Base-by-base conservation (phyloP, 2,113 vertebrate genomes). In the Archilochus colubris region DNA sequence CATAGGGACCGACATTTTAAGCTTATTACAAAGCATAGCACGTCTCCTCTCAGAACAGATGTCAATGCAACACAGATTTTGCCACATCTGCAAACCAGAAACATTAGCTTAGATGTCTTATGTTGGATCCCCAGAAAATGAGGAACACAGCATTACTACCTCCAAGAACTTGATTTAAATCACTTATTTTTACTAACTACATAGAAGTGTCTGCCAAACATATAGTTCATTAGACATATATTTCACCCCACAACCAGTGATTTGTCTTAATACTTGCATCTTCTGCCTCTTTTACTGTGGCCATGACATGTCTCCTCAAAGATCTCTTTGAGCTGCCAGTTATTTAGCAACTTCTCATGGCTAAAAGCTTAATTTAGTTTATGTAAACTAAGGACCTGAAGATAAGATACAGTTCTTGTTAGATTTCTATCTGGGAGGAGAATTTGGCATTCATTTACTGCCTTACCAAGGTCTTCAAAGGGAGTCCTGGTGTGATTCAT, bases 51-150 rank as follows among this genome's bases (percentile, higher is more conserved):
- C 85, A 44, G 59, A 94, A 53, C 87, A 92, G 59, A 91, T 93
- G 89, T 27, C 63, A 85, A 0, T 1, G 31, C 51, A 70, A 9
- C 17, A 76, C 62, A 89, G 30, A 66, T 28, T 54, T 66, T 70
- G 57, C 38, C 88, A 83, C 94, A 95, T 81, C 72, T 96, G 95
- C 63, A 80, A 48, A 74, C 23, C 87, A 96, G 95, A 93, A 93
- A 40, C 36, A 63, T 83, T 58, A 94, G 72, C 82, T 92, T 77
- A 83, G 43, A 57, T 61, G 82, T 67, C 63, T 94, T 87, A 15
- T 36, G 75, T 0, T 78, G 51, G 46, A 82, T 63, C 61, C 46
- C 67, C 78, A 92, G 77, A 70, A 95, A 93, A 94, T 0, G 15
- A 81, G 63, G 33, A 89, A 59, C 82, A 83, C 9, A 16, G 31